Evolutionary conservation across 2,113 vertebrate species (phyloP), one percentile per base, ranked within the genome.

Genomic region (Osmerus eperlanus): DNA sequence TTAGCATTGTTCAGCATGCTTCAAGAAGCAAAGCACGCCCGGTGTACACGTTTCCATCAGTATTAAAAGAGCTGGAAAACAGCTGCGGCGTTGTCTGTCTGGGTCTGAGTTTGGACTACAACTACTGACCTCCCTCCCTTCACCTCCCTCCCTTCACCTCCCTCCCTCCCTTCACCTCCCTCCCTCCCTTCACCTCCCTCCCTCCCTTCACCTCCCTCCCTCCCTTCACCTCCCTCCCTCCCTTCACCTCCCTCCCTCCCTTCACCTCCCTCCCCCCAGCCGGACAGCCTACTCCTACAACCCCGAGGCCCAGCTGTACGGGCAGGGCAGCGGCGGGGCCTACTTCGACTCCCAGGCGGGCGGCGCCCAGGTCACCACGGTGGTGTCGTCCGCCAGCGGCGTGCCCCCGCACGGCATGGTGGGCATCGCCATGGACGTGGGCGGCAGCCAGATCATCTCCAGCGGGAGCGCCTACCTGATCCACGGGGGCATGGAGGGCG

Each of bases 391-490:
- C 59, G 94, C 95, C 58, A 90, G 94, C 1, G 90, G 93, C 7
- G 92, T 95, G 75, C 93, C 95, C 36, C 85, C 95, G 32, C 97
- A 99, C 65, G 81, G 94, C 90, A 98, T 99, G 97, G 97, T 98
- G 91, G 97, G 96, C 89, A 95, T 99, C 78, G 79, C 95, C 74
- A 96, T 98, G 97, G 97, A 98, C 7, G 93, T 97, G 74, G 93
- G 93, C 65, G 93, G 95, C 78, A 95, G 93, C 87, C 94, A 95
- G 88, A 94, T 98, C 78, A 93, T 98, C 89, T 96, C 96, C 87
- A 89, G 97, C 65, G 90, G 96, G 0, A 95, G 95, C 77, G 93
- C 97, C 85, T 99, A 98, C 88, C 92, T 99, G 89, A 95, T 98
- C 89, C 97, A 98, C 51, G 94, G 89, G 6, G 93, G 93, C 67